Base-by-base conservation (phyloP, 2,888 invertebrate genomes). In the Dermolepida albohirtum region DNA sequence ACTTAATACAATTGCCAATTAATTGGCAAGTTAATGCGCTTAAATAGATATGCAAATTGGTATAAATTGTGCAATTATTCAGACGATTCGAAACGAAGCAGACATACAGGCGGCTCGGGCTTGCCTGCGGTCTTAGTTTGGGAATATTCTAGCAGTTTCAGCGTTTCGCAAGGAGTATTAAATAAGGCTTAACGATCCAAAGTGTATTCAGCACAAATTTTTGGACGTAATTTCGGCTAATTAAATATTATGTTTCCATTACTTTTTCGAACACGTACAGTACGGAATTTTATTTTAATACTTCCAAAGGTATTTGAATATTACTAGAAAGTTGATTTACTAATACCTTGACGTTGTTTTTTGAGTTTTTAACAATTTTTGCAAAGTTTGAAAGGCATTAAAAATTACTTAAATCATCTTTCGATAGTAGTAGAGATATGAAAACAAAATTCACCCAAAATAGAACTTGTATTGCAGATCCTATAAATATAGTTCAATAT, bases 31-130 rank as follows among this genome's bases (percentile, higher is more conserved):
- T 54, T 54, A 54, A 54, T 54, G 40, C 54, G 41, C 54, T 54
- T 70, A 67, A 72, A 68, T 69, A 68, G 75, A 73, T 73, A 72
- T 74, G 74, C 73, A 75, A 74, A 75, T 74, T 72, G 71, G 74
- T 71, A 72, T 71, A 75, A 75, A 74, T 74, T 73, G 41, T 69
- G 71, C 73, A 75, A 74, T 75, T 74, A 73, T 69, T 72, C 70
- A 68, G 70, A 73, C 73, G 73, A 74, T 75, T 74, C 74, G 73
- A 70, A 73, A 75, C 74, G 71, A 71, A 68, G 68, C 66, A 72
- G 71, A 72, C 67, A 71, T 71, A 73, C 71, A 64, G 71, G 29
- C 12, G n/a, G 69, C 69, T 71, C 67, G 72, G 70, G 68, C 73
- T 74, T 70, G 70, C 67, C 44, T 49, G 62, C 62, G 64, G 64